phyloP scores from a whole-genome alignment of 2,113 vertebrate genomes.

The Pelecanus crispus region DNA sequence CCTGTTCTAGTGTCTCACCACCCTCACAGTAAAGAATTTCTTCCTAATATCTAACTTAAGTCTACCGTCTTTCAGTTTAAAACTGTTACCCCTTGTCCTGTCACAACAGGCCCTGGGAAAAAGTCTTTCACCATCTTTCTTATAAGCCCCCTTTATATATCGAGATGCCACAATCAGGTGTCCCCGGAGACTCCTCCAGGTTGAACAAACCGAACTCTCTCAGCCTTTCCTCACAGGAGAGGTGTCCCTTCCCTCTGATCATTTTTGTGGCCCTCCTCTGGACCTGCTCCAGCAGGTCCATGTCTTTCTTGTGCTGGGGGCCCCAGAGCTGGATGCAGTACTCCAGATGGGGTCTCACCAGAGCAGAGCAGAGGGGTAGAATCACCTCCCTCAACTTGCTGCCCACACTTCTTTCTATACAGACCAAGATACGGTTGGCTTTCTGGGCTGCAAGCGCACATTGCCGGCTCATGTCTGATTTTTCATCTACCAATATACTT shows the following conservation, averaged over 20 bases:
- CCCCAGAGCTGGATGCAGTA: not conserved
- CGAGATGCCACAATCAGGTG: not conserved
- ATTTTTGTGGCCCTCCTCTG: not conserved
- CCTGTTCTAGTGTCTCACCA: not conserved
- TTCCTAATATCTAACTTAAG: not conserved
- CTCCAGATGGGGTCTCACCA: not conserved
- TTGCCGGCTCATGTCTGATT: not conserved
- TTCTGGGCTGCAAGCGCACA: fast-evolving
- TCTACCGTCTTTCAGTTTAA: not conserved
- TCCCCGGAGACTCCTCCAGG: not conserved
- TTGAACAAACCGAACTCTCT: not conserved
- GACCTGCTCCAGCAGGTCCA: not conserved
- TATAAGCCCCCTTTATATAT: not conserved
- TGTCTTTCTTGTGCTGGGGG: no score
- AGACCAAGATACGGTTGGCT: fast-evolving
- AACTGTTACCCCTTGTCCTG: not conserved
- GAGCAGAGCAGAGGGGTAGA: not conserved
- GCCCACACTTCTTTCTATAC: fast-evolving
- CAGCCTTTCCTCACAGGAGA: not conserved
- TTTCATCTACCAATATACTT: not conserved
- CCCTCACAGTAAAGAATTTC: not conserved
- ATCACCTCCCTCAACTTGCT: not conserved
- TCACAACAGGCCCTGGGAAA: not conserved
- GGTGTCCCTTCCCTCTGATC: not conserved
- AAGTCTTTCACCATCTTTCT: not conserved